phyloP scores from a whole-genome alignment of 2,113 vertebrate species.

The Xiphophorus hellerii region DNA sequence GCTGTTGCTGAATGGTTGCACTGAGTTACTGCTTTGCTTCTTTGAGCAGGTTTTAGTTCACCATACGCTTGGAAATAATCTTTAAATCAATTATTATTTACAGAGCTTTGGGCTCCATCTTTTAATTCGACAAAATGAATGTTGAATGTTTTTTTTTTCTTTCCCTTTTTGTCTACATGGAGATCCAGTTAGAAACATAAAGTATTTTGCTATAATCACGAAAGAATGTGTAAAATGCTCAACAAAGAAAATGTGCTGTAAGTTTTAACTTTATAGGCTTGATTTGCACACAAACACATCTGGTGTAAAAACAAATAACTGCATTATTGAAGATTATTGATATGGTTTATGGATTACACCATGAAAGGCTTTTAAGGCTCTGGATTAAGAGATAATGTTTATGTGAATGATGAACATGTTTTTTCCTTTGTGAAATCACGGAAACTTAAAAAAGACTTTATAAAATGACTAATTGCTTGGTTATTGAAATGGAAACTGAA shows the following conservation, averaged over 20 bases:
- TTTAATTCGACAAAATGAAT: slow-evolving; percentile 13
- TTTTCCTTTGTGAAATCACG: background rate
- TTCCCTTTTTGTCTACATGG: slow-evolving; percentile 29
- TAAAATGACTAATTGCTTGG: background rate
- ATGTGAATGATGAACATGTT: background rate
- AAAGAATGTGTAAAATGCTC: slow-evolving; percentile 10
- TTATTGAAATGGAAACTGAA: background rate
- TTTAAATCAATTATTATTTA: slow-evolving; percentile 33
- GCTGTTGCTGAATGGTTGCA: slow-evolving; percentile 49
- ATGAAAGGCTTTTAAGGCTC: slow-evolving; percentile 1
- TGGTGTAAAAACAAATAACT: slow-evolving; percentile 19
- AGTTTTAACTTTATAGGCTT: slow-evolving; percentile 40
- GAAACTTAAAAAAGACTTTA: background rate
- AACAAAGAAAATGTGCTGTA: slow-evolving; percentile 32
- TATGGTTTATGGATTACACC: slow-evolving; percentile 9
- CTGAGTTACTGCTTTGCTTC: slow-evolving; percentile 17
- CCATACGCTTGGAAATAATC: slow-evolving; percentile 12
- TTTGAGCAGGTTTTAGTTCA: slow-evolving; percentile 24
- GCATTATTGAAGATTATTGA: slow-evolving; percentile 44
- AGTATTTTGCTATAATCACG: slow-evolving; percentile 25
- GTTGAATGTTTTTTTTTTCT: slow-evolving; percentile 21
- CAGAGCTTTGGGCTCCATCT: slow-evolving; percentile 22
- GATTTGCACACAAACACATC: slow-evolving; percentile 59
- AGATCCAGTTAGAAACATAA: slow-evolving; percentile 18
- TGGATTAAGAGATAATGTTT: slow-evolving; percentile 8